These are phyloP conservation scores for Tachina lurida DNA, from an alignment of 2,888 invertebrate species.

Conservation along the genomic window DNA sequence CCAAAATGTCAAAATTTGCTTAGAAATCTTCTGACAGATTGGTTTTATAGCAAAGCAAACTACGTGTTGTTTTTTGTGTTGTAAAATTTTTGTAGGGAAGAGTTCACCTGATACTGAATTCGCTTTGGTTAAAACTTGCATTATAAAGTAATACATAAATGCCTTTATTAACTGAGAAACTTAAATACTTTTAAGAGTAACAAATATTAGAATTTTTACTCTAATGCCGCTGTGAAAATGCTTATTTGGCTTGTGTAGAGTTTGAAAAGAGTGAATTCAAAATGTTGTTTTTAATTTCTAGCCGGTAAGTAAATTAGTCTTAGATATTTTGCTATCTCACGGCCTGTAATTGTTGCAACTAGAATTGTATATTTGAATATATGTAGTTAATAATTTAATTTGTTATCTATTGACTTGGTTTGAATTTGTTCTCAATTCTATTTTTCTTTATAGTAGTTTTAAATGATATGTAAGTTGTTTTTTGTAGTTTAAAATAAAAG, in stretches of 20 bases:
- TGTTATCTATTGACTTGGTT: slow-evolving; percentile 4
- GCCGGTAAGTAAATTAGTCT: slow-evolving; percentile 48
- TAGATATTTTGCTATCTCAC: slow-evolving; percentile 24
- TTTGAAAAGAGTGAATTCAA: slow-evolving; percentile 30
- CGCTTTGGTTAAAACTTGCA: too few species aligned
- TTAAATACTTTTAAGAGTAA: neutral
- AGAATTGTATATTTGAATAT: slow-evolving; percentile 51
- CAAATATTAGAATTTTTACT: slow-evolving; percentile 36
- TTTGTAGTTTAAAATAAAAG: too few species aligned
- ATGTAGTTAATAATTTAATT: slow-evolving; percentile 61
- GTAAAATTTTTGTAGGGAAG: too few species aligned
- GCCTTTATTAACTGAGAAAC: slow-evolving; percentile 49
- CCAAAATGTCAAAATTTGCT: too few species aligned
- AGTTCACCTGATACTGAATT: too few species aligned
- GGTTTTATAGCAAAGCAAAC: too few species aligned
- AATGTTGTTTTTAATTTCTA: neutral
- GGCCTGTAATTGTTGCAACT: slow-evolving; percentile 38
- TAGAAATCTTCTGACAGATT: too few species aligned
- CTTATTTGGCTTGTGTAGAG: neutral
- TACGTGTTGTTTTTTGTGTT: too few species aligned
- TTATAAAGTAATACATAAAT: slow-evolving; percentile 54
- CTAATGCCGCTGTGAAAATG: slow-evolving; percentile 50
- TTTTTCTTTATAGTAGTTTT: too few species aligned
- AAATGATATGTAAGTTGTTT: too few species aligned
- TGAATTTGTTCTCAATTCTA: slow-evolving; percentile 43